A percentile compares a stretch with the other conserved stretches of the same genome.
Evolutionary conservation across 2,113 vertebrate species (phyloP).

Genomic region (Saimiri boliviensis): DNA sequence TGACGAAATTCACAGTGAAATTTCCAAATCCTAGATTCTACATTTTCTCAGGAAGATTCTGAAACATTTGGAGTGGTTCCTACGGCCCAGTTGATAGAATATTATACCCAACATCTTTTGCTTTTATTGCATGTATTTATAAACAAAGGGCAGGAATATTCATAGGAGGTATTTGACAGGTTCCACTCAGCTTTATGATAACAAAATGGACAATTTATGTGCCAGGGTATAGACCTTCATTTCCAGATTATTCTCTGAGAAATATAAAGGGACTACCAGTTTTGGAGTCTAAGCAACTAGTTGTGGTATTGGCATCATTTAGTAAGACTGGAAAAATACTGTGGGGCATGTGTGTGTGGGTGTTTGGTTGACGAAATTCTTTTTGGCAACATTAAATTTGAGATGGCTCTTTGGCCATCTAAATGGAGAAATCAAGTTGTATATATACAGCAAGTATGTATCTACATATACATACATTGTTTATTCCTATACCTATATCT

Average conservation of each 20-base stretch:
- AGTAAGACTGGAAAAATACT: not conserved
- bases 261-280: not conserved
- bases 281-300: not conserved
- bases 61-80: not conserved
- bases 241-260: conserved; percentile 39
- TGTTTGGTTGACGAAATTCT: not conserved
- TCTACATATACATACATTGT: not conserved
- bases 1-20: not conserved
- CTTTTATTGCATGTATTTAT: not conserved
- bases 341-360: not conserved
- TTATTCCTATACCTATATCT: not conserved
- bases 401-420: not conserved
- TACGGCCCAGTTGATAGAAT: not conserved
- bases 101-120: not conserved
- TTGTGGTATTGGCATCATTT: not conserved
- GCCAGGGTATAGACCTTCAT: not conserved
- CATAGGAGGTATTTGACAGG: not conserved
- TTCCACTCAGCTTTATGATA: not conserved
- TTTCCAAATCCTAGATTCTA: conserved; percentile 23
- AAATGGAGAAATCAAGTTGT: not conserved
- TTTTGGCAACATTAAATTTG: not conserved
- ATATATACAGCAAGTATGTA: not conserved
- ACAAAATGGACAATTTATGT: not conserved
- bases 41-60: not conserved
- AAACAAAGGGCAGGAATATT: not conserved